Base-by-base conservation (phyloP, 1,140 invertebrate species). In the Cepaea nemoralis region DNA sequence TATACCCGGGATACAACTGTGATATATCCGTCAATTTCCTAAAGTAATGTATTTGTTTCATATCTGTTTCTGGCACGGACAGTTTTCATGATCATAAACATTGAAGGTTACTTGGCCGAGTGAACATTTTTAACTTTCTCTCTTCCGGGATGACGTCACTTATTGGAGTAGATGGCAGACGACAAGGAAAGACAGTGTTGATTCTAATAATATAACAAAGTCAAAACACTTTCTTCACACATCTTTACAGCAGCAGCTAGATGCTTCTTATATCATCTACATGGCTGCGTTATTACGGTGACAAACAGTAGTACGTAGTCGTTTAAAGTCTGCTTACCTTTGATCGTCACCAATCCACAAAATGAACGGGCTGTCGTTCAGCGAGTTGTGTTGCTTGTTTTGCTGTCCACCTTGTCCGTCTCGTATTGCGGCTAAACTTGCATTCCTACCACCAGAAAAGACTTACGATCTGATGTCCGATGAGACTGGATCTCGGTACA, bases 351-450 rank as follows among this genome's bases (percentile, higher is more conserved):
- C 55, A 31, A 24, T 27, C 27, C 74, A 85, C 71, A 24, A n/a
- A n/a, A 91, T 91, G 91, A 91, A 91, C 85, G 90, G 90, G 70
- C 85, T 91, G 77, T 91, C 90, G 33, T 87, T 91, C 78, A 91
- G 96, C 94, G 98, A 99, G 93, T 94, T 99, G 87, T 99, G 98
- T 94, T 98, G 97, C 93, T 94, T 99, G 89, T 99, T 99, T 93
- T 99, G 99, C 94, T 99, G 98, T 94, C 99, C 99, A 88, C 99
- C 99, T 88, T 99, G 97, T 93, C 99, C 99, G 86, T 98, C 97
- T 83, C 94, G 96, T 91, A 99, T 99, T 88, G 91, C 91, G 85
- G 97, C 98, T 83, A 99, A 99, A 94, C 93, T 99, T 88, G 99
- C 99, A 82, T 99, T 99, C 93, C 94, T 99, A 89, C 99, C 99